These are phyloP conservation scores for Rhinogobio ventralis DNA, from an alignment of 2,797 vertebrate species.

Conservation along the genomic window DNA sequence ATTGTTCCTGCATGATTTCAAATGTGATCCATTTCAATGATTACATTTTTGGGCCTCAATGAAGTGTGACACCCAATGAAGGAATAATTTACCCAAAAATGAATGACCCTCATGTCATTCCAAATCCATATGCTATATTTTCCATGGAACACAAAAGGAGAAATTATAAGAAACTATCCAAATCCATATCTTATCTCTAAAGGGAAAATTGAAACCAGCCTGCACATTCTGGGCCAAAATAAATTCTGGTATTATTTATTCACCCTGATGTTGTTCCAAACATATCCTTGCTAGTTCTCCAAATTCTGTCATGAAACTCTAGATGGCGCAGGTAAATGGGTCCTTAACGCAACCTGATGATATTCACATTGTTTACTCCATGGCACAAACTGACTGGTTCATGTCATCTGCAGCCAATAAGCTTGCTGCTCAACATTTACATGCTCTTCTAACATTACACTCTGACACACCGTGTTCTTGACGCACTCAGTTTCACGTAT, in stretches of 20 bases:
- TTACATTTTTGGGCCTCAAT: not conserved
- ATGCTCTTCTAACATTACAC: too few species aligned
- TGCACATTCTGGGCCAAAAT: not conserved
- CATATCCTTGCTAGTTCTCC: not conserved
- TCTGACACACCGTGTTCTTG: too few species aligned
- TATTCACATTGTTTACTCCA: not conserved
- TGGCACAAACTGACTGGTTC: not conserved
- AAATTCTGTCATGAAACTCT: too few species aligned
- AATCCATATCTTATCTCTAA: not conserved
- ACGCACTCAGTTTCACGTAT: too few species aligned
- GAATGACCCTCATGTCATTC: not conserved
- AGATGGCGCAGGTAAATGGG: too few species aligned
- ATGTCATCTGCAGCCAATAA: too few species aligned
- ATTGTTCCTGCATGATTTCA: slow-evolving; percentile 7
- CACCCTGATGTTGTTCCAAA: not conserved
- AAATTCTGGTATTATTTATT: not conserved
- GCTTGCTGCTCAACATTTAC: too few species aligned
- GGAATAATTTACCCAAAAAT: not conserved
- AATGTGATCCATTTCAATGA: not conserved
- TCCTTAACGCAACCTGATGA: not conserved
- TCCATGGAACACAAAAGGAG: not conserved
- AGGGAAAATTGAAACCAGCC: not conserved
- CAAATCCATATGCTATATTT: not conserved
- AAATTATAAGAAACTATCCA: not conserved
- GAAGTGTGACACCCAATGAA: not conserved